Evolutionary conservation across 2,797 vertebrate genomes (phyloP).

Genomic region (Acrossocheilus fasciatus): DNA sequence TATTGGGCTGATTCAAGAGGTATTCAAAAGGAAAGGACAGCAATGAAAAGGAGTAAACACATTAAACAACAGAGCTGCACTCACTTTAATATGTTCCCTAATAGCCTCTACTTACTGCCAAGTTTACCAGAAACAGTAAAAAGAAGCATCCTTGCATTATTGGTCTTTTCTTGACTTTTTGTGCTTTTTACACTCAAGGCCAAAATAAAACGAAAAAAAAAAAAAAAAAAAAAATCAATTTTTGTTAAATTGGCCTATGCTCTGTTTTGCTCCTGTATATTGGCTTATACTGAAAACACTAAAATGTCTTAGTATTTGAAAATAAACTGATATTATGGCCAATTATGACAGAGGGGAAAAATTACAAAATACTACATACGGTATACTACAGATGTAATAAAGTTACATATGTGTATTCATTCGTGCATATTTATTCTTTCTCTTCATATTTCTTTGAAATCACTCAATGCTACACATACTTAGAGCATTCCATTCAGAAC

Average conservation of each 20-base stretch:
- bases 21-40: conserved; percentile 21
- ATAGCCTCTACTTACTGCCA: conserved; percentile 43
- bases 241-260: conserved; percentile 1
- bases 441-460: background rate
- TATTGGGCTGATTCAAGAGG: conserved; percentile 11
- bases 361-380: background rate
- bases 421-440: background rate
- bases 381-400: background rate
- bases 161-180: background rate
- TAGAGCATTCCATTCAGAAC: background rate
- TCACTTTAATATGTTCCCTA: conserved; percentile 42
- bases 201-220: background rate
- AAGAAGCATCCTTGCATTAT: conserved; percentile 14
- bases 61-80: conserved; percentile 45
- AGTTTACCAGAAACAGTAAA: conserved; percentile 39
- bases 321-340: background rate
- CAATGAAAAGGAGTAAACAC: conserved; percentile 31
- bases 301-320: background rate
- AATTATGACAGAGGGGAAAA: background rate
- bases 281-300: background rate
- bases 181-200: background rate
- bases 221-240: background rate
- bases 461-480: background rate
- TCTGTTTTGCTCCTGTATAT: background rate
- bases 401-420: background rate